A percentile compares a stretch with the other conserved stretches of the same genome.
These are phyloP conservation scores for Malacosoma neustria DNA, from an alignment of 2,888 invertebrate genomes.

Conservation along the genomic window DNA sequence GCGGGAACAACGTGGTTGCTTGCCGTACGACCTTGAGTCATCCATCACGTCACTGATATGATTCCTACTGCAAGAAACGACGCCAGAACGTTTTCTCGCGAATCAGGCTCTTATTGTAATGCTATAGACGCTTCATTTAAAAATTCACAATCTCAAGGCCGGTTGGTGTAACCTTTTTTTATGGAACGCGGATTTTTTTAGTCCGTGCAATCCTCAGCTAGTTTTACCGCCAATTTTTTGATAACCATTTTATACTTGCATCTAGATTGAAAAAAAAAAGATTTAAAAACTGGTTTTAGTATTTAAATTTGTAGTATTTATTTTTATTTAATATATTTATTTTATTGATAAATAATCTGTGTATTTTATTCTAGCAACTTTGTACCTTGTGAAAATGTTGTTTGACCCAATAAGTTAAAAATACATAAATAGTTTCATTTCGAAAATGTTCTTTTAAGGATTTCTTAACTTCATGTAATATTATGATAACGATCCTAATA, in stretches of 20 bases:
- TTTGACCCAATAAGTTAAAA: too few species aligned
- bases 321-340: too few species aligned
- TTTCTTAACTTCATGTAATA: too few species aligned
- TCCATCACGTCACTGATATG: constrained; percentile 65
- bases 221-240: not conserved
- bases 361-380: too few species aligned
- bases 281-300: too few species aligned
- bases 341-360: too few species aligned
- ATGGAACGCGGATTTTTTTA: not conserved
- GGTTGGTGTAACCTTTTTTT: not conserved
- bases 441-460: too few species aligned
- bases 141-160: not conserved
- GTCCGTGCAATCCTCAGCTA: not conserved
- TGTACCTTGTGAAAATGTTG: too few species aligned
- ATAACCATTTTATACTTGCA: not conserved
- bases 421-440: too few species aligned
- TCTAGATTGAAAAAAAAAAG: too few species aligned
- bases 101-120: constrained; percentile 33
- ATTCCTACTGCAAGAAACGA: constrained; percentile 56
- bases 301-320: too few species aligned
- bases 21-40: constrained; percentile 47
- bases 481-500: too few species aligned
- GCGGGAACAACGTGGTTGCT: constrained; percentile 50
- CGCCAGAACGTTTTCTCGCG: constrained; percentile 37
- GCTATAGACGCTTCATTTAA: not conserved